These are phyloP conservation scores for Gastrophysa polygoni DNA, from an alignment of 2,888 invertebrate species.

Conservation along the genomic window DNA sequence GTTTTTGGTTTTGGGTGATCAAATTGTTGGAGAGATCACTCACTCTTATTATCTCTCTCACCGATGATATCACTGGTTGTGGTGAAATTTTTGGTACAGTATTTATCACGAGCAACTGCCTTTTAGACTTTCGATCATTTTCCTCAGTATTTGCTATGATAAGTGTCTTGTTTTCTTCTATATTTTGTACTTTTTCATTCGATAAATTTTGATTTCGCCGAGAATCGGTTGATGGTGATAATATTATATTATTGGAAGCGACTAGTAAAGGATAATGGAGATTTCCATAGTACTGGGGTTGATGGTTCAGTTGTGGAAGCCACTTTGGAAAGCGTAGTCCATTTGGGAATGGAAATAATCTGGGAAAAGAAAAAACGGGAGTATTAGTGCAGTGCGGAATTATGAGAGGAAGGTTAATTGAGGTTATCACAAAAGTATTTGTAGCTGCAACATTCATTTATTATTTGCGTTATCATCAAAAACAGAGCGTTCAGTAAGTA, in stretches of 20 bases:
- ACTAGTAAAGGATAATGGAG: conserved; percentile 17
- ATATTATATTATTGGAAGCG: conserved; percentile 15
- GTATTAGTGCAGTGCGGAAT: conserved; percentile 18
- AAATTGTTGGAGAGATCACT: conserved; percentile 10
- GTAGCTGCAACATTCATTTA: background rate
- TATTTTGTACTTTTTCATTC: background rate
- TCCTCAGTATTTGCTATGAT: background rate
- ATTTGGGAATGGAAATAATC: conserved; percentile 35
- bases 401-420: conserved; percentile 4
- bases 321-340: conserved; percentile 41
- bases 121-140: background rate
- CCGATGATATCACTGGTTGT: conserved; percentile 19
- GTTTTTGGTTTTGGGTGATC: background rate
- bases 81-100: background rate
- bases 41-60: conserved; percentile 25
- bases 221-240: conserved; percentile 2
- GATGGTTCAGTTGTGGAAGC: conserved; percentile 35
- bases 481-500: no score
- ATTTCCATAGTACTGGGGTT: conserved; percentile 25
- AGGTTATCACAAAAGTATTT: conserved; percentile 4
- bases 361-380: conserved; percentile 34
- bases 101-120: background rate
- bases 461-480: no score
- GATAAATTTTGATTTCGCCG: background rate
- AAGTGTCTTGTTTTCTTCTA: background rate